Evolutionary conservation across 2,888 invertebrate species (phyloP), one percentile per base, ranked within the genome.

Genomic region (Alloscopus bannaensis): DNA sequence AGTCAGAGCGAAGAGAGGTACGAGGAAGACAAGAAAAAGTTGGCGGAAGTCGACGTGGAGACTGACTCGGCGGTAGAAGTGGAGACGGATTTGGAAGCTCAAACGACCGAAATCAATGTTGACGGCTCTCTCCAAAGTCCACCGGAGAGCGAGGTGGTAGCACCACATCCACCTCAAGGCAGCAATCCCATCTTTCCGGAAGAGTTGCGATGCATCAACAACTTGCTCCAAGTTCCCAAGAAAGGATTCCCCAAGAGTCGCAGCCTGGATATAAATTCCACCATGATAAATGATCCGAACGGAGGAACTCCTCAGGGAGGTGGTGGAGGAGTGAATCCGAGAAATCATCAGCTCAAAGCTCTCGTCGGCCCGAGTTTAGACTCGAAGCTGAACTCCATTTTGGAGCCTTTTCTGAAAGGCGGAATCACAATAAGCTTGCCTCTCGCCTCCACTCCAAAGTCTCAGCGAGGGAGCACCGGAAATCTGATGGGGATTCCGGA

Each of bases 181-280:
- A 6, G 3, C 22, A 52, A 79, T 26, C 60, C 82, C 31, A 72
- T 75, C 18, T 78, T 80, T 40, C 72, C 77, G 2, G 83, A 81
- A 66, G 83, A 84, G 40, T 75, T 83, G 59, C 83, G 80, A 55
- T 82, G 47, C 45, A 71, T 81, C 69, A 73, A 73, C 69, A 84
- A 81, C 59, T 76, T 85, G 18, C 81, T 85, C 16, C 84, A 90
- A 87, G 90, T 91, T 84, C 90, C 90, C 0, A 73, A 82, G 40
- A 86, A 86, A 69, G 85, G 79, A 31, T 83, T 86, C 72, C 84
- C 86, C 36, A 91, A 91, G 87, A 91, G 91, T 86, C 88, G 89
- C 75, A 91, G 90, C 88, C 88, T 91, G 68, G 91, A 91, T 86
- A 69, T 88, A 89, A 86, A 87, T 64, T 81, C 78, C 20, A 62